Conservation (phyloP, 1,140 invertebrate genomes). For the Catajapyx aquilonaris region DNA sequence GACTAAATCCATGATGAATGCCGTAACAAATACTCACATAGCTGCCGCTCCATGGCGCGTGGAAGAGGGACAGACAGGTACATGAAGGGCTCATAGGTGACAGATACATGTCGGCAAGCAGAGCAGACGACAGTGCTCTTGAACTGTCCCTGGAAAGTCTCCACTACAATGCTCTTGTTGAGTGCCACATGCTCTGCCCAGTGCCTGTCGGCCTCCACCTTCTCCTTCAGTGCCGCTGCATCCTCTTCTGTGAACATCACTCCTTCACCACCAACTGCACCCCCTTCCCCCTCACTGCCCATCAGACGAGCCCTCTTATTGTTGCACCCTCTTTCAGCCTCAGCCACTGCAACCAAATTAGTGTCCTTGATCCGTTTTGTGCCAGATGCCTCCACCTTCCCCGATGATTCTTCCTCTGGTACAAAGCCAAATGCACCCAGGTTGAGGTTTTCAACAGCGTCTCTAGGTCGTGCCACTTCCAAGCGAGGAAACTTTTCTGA, state of each 20-base stretch:
- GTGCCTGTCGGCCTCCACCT: constrained; percentile 31
- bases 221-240: constrained; percentile 12
- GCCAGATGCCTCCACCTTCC: constrained; percentile 21
- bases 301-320: constrained; percentile 4
- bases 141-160: constrained; percentile 49
- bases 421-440: constrained; percentile 24
- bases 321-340: not conserved
- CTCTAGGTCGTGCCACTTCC: constrained; percentile 19
- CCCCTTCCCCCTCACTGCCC: not conserved
- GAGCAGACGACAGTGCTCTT: constrained; percentile 47
- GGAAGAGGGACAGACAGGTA: constrained; percentile 47
- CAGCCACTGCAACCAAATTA: constrained; percentile 19
- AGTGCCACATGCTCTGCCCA: constrained; percentile 36
- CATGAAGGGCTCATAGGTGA: constrained; percentile 53
- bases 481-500: constrained; percentile 37
- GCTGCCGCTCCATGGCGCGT: constrained; percentile 38
- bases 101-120: constrained; percentile 40
- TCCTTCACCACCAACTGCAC: not conserved
- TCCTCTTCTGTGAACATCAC: constrained; percentile 1
- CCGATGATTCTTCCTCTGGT: too few relatives aligned
- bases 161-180: constrained; percentile 41
- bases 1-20: too few relatives aligned
- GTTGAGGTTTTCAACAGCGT: constrained; percentile 22
- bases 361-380: constrained; percentile 27
- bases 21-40: too few relatives aligned